Percentiles rank a stretch among this genome's conserved stretches.
Evolutionary conservation across 2,888 invertebrate species (phyloP).

Genomic region (Perizoma flavofasciatum): DNA sequence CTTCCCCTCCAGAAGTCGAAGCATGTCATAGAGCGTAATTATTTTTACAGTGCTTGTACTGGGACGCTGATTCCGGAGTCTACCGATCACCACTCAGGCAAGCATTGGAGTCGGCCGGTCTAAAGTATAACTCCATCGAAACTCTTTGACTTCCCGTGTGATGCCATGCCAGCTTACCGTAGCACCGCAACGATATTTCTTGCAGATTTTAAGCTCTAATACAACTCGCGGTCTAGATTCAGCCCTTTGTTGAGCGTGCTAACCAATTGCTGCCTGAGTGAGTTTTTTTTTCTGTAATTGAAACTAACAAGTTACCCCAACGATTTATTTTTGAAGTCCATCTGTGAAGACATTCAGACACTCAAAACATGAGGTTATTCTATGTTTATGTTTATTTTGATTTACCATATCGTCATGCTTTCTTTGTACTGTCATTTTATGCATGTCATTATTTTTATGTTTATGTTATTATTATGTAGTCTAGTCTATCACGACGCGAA

Average conservation of each 20-base stretch:
- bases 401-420: constrained; percentile 72
- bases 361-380: constrained; percentile 39
- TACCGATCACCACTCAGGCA: constrained; percentile 91
- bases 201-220: constrained; percentile 37
- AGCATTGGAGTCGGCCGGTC: constrained; percentile 85
- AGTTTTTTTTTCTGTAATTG: constrained; percentile 61
- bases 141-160: constrained; percentile 80
- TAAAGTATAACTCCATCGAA: constrained; percentile 76
- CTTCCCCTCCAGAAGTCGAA: constrained; percentile 69
- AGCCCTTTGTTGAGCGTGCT: constrained; percentile 63
- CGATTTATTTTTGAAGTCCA: constrained; percentile 84
- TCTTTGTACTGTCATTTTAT: constrained; percentile 69
- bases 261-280: constrained; percentile 84
- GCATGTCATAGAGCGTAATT: constrained; percentile 80
- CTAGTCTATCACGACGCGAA: constrained; percentile 55
- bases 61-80: constrained; percentile 88
- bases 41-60: constrained; percentile 91
- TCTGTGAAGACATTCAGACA: constrained; percentile 52
- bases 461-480: constrained; percentile 59
- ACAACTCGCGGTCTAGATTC: constrained; percentile 51
- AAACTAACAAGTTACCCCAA: constrained; percentile 70
- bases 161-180: constrained; percentile 80
- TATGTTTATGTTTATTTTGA: constrained; percentile 51
- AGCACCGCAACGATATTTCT: constrained; percentile 48
- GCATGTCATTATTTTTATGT: constrained; percentile 75